Evolutionary conservation across 1,140 invertebrate species (phyloP), one percentile per base, ranked within the genome.

Genomic region (Rhizoglyphus robini): DNA sequence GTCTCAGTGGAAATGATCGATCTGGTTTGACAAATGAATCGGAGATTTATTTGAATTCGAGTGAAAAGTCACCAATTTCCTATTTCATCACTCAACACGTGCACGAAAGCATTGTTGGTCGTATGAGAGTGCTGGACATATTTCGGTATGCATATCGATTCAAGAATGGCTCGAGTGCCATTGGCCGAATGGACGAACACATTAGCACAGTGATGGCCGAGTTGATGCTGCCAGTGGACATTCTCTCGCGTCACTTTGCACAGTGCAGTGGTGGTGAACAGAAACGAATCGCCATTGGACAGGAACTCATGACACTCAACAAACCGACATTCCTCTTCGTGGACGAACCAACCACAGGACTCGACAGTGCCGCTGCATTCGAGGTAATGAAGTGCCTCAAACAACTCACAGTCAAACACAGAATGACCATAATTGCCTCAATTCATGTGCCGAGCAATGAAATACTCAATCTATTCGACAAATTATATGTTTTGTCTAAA

Each of bases 401-500:
- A 20, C 15, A 29, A 46, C 27, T 60, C 31, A 1, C 11, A 34
- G 27, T 20, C 58, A 60, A 20, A 18, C 13, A 48, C 32, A 29
- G 41, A 4, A 68, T 68, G 51, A 27, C 58, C 36, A 65, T 68
- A 20, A 48, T 68, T 3, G 34, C 30, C 18, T 68, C 65, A 11
- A 68, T 68, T 58, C 68, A 68, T 65, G 46, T 57, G 32, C 68
- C 68, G 0, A 61, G 58, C 20, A 60, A 31, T 46, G 71, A 59
- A 49, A 66, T 18, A 34, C 54, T 67, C 61, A 61, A n/a, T 46
- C 47, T 62, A 41, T 69, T 63, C 61, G 32, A 63, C 57, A 36
- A 65, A 59, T 34, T 70, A 38, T 59, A 66, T 51, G 63, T 61
- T 31, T 46, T 65, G 34, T 65, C 70, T 49, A 34, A 59, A 36